Evolutionary conservation across 1,140 invertebrate genomes (phyloP), one percentile per base, ranked within the genome.

Genomic region (Pectinophora gossypiella): DNA sequence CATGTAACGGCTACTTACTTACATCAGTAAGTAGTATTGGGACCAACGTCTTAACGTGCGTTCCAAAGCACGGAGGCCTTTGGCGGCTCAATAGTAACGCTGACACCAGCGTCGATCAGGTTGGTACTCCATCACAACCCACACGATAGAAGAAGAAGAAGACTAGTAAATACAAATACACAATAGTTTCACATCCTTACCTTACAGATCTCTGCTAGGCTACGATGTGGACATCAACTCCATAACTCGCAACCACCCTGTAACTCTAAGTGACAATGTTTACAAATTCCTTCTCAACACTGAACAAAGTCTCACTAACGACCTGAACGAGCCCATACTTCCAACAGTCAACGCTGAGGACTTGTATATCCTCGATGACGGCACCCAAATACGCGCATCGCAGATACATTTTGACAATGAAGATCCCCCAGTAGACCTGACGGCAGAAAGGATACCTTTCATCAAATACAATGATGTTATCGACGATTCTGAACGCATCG

Each of bases 321-420:
- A 56, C 1, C 44, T 35, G 22, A n/a, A 32, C 27, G n/a, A 32
- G n/a, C 2, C 2, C 6, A 32, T 3, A 32, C 38, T 66, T 10
- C 23, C 49, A 19, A 43, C 48, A 12, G 22, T 66, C 23, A 71
- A 51, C 16, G 63, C 78, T 16, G 80, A 76, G 44, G 51, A 72
- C 47, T 64, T 76, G 4, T 86, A 85, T 35, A 59, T 83, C 3
- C 48, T 86, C 36, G 76, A 83, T 45, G 83, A 86, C 27, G 83
- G 83, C 1, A 86, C 81, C 5, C 79, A 86, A 62, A 86, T 86
- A 19, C 61, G 72, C 12, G 77, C 83, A 0, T 85, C 81, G 1
- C 83, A 85, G 63, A 86, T 86, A 66, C 83, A 86, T 53, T 86
- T 86, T 43, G 80, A 85, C 27, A 86, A 86, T 51, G 83, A 86